Conservation (phyloP, 2,888 invertebrate genomes). For the Apeira syringaria region DNA sequence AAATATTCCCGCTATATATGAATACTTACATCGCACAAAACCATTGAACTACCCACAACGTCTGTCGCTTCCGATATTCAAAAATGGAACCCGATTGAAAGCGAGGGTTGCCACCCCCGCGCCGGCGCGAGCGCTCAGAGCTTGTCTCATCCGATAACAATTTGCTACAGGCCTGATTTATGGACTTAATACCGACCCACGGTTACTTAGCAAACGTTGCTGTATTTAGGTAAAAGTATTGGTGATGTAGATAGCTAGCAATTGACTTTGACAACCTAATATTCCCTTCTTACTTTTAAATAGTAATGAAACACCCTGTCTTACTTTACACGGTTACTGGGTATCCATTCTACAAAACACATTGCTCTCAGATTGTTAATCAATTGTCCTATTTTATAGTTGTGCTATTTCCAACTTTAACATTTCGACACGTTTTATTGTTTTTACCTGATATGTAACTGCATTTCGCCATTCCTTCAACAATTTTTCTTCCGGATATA, state of each 20-base stretch:
- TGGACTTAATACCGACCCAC: slow-evolving; percentile 49
- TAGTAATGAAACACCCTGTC: no score
- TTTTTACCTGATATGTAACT: no score
- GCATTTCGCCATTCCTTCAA: no score
- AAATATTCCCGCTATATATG: no score
- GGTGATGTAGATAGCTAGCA: slow-evolving; percentile 12
- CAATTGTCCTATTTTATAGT: no score
- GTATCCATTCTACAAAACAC: no score
- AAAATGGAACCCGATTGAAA: slow-evolving; percentile 13
- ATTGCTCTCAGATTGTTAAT: no score
- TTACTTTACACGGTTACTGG: no score
- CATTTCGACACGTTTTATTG: no score
- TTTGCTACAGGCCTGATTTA: slow-evolving; percentile 68
- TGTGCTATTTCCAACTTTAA: no score
- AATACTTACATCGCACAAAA: not conserved
- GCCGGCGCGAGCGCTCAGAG: slow-evolving; percentile 20
- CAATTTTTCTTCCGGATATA: no score
- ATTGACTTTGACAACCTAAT: not conserved
- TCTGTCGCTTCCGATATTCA: slow-evolving; percentile 15
- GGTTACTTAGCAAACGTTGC: slow-evolving; percentile 45
- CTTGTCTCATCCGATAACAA: slow-evolving; percentile 55
- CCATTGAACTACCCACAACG: not conserved
- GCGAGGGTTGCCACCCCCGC: slow-evolving; percentile 19
- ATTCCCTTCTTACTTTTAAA: no score
- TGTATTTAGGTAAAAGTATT: slow-evolving; percentile 38